Evolutionary conservation across 92 coral and sea anemone species (phyloP), one percentile per base, ranked within the genome.

Genomic region (Zoanthus solanderi): DNA sequence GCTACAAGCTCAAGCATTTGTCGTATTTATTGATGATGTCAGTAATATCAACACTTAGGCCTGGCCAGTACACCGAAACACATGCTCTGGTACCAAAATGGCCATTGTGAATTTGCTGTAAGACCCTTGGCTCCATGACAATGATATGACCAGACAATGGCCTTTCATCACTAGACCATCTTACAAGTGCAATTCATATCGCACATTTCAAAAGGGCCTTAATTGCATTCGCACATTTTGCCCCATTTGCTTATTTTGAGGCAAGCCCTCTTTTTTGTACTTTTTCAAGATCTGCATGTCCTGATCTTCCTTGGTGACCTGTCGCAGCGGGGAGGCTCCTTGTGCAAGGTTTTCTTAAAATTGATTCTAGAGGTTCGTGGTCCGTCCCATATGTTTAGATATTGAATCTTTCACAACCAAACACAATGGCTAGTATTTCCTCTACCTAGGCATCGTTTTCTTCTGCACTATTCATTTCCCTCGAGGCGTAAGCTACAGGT

Each of bases 391-490:
- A 0, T 0, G 0, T 52, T 7, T 52, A 52, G 9, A 52, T 52
- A 52, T 7, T 50, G 56, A 50, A 50, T 50, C 56, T 52, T 12
- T 0, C 56, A 12, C 69, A 13, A 18, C 69, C 2, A 63, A 63
- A 63, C 69, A 63, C 29, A 18, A 63, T 85, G 56, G 56, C 56
- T 52, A 10, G 6, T 50, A 50, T 6, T 10, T 50, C 56, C 10
- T 50, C 68, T 60, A 60, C 16, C 16, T 60, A 18, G 68, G 68
- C 68, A 60, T 63, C 18, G 73, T 68, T 68, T 68, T 23, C 37
- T 31, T 87, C 89, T 5, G 89, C 85, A 63, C 57, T 63, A 45
- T 77, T 87, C 67, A 87, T 72, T 5, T 84, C 63, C 72, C 84
- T 47, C 52, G 16, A 34, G 42, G 58, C 58, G 3, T 53, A 53